phyloP scores from a whole-genome alignment of 2,113 vertebrate species.

The Poeciliopsis occidentalis region DNA sequence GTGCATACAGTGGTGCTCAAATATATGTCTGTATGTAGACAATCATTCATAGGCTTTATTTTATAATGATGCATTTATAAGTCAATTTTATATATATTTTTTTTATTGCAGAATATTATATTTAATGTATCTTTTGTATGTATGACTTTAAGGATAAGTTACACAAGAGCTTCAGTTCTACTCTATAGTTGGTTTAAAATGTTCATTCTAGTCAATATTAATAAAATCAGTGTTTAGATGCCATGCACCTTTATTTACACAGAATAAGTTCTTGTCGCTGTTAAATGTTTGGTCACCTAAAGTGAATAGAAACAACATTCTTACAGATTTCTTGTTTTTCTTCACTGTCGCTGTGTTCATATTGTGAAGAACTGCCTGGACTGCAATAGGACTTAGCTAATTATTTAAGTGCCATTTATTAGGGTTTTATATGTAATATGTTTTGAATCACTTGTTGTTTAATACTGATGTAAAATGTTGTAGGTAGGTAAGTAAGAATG shows the following conservation, averaged over 20 bases:
- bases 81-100: slow-evolving; percentile 31
- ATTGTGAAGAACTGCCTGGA: too few relatives aligned
- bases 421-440: too few relatives aligned
- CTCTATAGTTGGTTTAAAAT: neutral
- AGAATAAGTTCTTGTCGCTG: too few relatives aligned
- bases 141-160: slow-evolving; percentile 11
- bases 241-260: neutral
- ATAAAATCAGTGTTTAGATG: too few relatives aligned
- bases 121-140: slow-evolving; percentile 17
- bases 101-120: slow-evolving; percentile 34
- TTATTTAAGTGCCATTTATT: too few relatives aligned
- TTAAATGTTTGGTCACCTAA: too few relatives aligned
- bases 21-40: slow-evolving; percentile 27
- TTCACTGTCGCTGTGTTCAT: too few relatives aligned
- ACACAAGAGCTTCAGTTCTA: neutral
- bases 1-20: slow-evolving; percentile 33
- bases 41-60: slow-evolving; percentile 45
- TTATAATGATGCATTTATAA: slow-evolving; percentile 11
- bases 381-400: too few relatives aligned
- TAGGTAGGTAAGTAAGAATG: too few relatives aligned
- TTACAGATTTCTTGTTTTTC: neutral
- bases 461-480: too few relatives aligned
- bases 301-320: neutral
- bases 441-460: too few relatives aligned
- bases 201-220: neutral